Evolutionary conservation across 53 echinoderm and acorn worm genomes (phyloP).

Genomic region (Holothuria leucospilota): DNA sequence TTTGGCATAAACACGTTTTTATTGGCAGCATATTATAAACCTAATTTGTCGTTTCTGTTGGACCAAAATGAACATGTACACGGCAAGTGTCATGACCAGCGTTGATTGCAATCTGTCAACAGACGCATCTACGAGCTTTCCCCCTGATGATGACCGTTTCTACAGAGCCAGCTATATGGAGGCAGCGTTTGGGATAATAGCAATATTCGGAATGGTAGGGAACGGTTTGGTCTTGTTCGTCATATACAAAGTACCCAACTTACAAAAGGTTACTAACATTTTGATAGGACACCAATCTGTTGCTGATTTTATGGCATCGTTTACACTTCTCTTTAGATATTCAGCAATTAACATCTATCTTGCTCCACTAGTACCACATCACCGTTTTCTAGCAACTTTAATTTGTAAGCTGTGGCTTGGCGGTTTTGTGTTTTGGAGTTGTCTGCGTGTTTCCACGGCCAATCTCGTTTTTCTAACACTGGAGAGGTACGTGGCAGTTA

Average conservation of each 20-base stretch:
- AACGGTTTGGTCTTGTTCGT: conserved; percentile 17
- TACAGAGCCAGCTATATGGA: too few species aligned
- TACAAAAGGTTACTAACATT: conserved; percentile 21
- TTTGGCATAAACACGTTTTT: too few species aligned
- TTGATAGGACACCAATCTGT: conserved; percentile 29
- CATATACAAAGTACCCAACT: not conserved
- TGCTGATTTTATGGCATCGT: not conserved
- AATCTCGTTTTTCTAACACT: too few species aligned
- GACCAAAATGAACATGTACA: too few species aligned
- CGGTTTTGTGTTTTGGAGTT: not conserved
- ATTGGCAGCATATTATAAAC: too few species aligned
- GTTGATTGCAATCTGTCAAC: too few species aligned
- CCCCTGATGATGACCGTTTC: too few species aligned
- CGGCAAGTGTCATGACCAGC: too few species aligned
- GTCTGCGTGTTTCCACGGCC: too few species aligned
- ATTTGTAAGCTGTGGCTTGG: conserved; percentile 14
- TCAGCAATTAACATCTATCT: not conserved
- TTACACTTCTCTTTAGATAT: not conserved
- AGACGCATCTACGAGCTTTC: too few species aligned
- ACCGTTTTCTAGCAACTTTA: not conserved
- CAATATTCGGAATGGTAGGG: conserved; percentile 16
- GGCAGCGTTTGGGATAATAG: not conserved
- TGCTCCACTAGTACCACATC: not conserved
- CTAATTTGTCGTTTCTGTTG: too few species aligned
- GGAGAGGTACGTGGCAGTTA: too few species aligned